Percentiles rank a stretch among this genome's conserved stretches.
These are phyloP conservation scores for Laticauda colubrina DNA, from an alignment of 2,113 vertebrate genomes.

Conservation along the genomic window DNA sequence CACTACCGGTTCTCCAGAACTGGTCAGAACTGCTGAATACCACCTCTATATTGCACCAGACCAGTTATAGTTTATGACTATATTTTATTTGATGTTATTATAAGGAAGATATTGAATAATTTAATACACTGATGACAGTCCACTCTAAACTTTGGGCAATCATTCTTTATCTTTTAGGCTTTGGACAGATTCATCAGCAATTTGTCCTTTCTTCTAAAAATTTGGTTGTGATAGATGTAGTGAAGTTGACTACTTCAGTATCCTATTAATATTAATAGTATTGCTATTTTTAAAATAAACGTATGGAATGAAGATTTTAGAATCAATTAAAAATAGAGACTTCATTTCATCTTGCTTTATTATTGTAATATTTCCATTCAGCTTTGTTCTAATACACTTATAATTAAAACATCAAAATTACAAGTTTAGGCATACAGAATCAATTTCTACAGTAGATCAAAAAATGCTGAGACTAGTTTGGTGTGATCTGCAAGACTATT, in stretches of 20 bases:
- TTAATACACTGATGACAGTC: background rate
- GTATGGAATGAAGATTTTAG: background rate
- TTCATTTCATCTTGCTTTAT: background rate
- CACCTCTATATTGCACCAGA: background rate
- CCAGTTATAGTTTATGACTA: background rate
- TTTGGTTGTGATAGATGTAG: background rate
- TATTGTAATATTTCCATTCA: background rate
- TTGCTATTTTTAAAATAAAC: background rate
- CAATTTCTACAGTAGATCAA: background rate
- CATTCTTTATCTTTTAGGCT: background rate
- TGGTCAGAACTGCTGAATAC: too few relatives aligned
- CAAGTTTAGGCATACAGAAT: background rate
- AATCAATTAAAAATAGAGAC: background rate
- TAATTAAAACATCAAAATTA: background rate
- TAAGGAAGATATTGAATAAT: background rate
- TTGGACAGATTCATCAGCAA: background rate
- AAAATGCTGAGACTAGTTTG: background rate
- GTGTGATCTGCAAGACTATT: background rate
- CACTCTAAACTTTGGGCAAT: background rate
- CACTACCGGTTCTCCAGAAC: too few relatives aligned
- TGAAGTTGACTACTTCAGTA: background rate
- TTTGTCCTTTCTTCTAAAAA: background rate
- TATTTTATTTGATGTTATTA: background rate
- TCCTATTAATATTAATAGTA: background rate
- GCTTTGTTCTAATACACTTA: background rate